These are phyloP conservation scores for Synodontis membranacea DNA, from an alignment of 2,113 vertebrate species.

Conservation along the genomic window DNA sequence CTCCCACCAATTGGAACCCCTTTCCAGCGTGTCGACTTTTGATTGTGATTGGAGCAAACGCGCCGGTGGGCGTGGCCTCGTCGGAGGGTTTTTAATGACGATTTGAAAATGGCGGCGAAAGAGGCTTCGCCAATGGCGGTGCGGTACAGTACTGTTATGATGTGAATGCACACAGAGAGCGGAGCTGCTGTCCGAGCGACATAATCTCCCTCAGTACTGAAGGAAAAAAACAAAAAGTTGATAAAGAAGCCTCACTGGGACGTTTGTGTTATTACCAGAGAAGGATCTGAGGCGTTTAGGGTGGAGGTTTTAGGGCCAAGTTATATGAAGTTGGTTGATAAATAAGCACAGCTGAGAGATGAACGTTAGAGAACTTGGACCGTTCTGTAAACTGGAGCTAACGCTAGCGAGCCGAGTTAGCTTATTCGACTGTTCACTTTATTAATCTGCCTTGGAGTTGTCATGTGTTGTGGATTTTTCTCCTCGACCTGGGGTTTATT, in stretches of 20 bases:
- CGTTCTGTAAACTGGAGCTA: conserved; percentile 19
- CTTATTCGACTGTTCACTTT: not conserved
- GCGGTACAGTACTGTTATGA: no score
- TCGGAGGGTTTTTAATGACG: conserved; percentile 69
- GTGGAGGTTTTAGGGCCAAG: conserved; percentile 14
- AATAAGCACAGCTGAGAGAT: conserved; percentile 34
- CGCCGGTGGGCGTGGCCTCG: conserved; percentile 57
- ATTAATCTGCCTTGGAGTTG: not conserved
- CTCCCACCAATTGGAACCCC: conserved; percentile 52
- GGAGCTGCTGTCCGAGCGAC: conserved; percentile 37
- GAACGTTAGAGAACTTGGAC: conserved; percentile 42
- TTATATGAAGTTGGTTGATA: conserved; percentile 48
- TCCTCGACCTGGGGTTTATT: not conserved
- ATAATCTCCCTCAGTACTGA: conserved; percentile 8
- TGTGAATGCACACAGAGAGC: conserved; percentile 46
- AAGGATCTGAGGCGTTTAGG: not conserved
- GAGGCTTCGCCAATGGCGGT: conserved; percentile 52
- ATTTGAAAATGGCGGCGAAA: conserved; percentile 85
- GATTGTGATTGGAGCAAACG: conserved; percentile 54
- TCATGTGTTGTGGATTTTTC: not conserved
- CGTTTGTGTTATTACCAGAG: not conserved
- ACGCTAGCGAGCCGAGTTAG: conserved; percentile 22
- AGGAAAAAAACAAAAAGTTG: no score
- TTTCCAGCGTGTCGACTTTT: not conserved
- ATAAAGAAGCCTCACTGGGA: not conserved